A percentile compares a stretch with the other conserved stretches of the same genome.
phyloP scores from a whole-genome alignment of 2,113 vertebrate species.

The Hypomesus transpacificus region DNA sequence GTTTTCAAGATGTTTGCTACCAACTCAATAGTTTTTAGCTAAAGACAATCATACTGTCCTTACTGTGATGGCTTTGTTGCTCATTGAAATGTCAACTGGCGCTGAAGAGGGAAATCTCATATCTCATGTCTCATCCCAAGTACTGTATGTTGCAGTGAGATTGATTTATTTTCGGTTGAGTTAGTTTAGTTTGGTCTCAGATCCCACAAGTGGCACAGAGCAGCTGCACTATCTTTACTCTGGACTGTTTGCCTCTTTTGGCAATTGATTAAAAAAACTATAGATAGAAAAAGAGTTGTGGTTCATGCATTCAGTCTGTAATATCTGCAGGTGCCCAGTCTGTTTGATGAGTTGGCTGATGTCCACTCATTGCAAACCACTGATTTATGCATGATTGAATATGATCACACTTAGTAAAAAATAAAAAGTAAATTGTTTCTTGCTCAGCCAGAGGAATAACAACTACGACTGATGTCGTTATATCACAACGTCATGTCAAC shows the following conservation, averaged over 20 bases:
- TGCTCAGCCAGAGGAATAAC: slow-evolving; percentile 37
- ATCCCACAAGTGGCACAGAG: slow-evolving; percentile 18
- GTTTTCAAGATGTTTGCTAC: slow-evolving; percentile 33
- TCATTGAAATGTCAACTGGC: slow-evolving; percentile 25
- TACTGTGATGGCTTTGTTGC: slow-evolving; percentile 21
- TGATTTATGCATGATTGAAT: slow-evolving; percentile 60
- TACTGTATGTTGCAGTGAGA: slow-evolving; percentile 28
- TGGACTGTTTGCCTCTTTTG: background rate
- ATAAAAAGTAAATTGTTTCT: slow-evolving; percentile 48
- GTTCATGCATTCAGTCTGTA: slow-evolving; percentile 54
- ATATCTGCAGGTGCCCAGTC: slow-evolving; percentile 63
- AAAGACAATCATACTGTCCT: slow-evolving; percentile 57
- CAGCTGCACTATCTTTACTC: slow-evolving; percentile 31
- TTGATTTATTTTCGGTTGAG: slow-evolving; percentile 30
- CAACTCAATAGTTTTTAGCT: slow-evolving; percentile 42
- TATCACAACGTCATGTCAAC: slow-evolving; percentile 53
- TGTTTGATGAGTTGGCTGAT: slow-evolving; percentile 43
- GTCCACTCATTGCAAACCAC: slow-evolving; percentile 54
- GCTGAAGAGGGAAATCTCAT: slow-evolving; percentile 17
- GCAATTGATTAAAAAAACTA: slow-evolving; percentile 10
- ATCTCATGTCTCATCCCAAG: slow-evolving; percentile 22
- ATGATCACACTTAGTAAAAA: slow-evolving; percentile 36
- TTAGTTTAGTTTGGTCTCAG: slow-evolving; percentile 37
- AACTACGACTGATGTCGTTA: slow-evolving; percentile 26
- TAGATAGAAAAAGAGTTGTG: no score